Conservation (phyloP, 2,888 invertebrate genomes). For the Euzophera pinguis region DNA sequence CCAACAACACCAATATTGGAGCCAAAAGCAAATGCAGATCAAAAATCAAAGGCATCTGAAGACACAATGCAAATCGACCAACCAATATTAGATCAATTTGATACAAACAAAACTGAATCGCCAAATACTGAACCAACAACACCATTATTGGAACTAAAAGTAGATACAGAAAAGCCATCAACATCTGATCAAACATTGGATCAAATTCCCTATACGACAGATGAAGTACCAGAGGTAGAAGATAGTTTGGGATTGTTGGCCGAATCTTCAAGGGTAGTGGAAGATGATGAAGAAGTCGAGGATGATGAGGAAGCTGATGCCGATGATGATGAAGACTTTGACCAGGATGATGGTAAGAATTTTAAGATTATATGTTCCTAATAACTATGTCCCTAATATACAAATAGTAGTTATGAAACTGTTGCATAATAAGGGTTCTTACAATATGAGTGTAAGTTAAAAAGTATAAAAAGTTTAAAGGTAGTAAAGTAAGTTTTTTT, state of each 20-base stretch:
- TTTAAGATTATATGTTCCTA: no score
- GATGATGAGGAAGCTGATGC: constrained; percentile 46
- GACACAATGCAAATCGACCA: not conserved
- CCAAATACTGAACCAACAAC: not conserved
- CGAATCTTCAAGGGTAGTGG: constrained; percentile 52
- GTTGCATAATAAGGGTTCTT: no score
- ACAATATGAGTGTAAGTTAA: no score
- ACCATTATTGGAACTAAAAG: not conserved
- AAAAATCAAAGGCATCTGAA: not conserved
- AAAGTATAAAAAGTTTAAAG: no score
- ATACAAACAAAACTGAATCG: not conserved
- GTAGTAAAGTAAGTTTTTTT: no score
- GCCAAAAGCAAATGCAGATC: not conserved
- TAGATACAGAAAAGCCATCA: no score
- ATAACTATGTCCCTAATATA: not conserved
- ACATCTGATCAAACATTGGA: not conserved
- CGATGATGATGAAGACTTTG: constrained; percentile 36
- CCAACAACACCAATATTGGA: not conserved
- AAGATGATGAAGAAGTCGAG: constrained; percentile 55
- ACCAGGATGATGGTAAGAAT: constrained; percentile 36
- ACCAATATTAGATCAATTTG: no score
- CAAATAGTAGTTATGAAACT: not conserved
- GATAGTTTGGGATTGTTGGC: constrained; percentile 67
- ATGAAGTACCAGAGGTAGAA: constrained; percentile 34
- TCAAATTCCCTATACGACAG: constrained; percentile 14